A percentile compares a stretch with the other conserved stretches of the same genome.
Conservation (phyloP, 2,888 invertebrate species). For the Tetranychus truncatus region DNA sequence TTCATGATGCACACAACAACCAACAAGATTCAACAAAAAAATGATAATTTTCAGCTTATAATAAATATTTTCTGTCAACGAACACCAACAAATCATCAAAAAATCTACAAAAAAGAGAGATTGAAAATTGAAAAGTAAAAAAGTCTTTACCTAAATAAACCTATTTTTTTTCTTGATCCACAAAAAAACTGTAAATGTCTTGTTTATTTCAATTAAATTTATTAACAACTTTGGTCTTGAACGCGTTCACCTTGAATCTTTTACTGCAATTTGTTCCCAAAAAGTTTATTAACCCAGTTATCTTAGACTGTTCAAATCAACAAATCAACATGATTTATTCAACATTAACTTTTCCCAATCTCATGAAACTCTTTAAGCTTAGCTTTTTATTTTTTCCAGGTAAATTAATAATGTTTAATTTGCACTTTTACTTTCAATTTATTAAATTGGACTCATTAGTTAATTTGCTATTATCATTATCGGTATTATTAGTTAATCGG, state of each 20-base stretch:
- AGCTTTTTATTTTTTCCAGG: neutral
- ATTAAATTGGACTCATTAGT: neutral
- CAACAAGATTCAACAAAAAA: neutral
- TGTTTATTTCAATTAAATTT: neutral
- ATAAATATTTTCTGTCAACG: neutral
- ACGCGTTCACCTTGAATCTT: slow-evolving; percentile 1
- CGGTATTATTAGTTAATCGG: too few relatives aligned
- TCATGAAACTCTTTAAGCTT: neutral
- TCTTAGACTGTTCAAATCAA: neutral
- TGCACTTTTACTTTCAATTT: neutral
- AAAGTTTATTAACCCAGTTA: slow-evolving; percentile 1
- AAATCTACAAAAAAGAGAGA: neutral
- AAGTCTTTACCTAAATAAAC: neutral
- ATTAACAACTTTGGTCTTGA: neutral
- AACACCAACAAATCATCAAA: neutral
- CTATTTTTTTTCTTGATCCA: neutral
- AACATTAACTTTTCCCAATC: neutral
- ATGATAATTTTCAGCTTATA: neutral
- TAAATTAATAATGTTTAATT: neutral
- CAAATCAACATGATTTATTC: neutral
- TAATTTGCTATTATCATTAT: neutral
- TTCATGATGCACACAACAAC: neutral
- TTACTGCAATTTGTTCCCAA: neutral
- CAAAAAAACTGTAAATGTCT: neutral
- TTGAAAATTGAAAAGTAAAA: neutral